Evolutionary conservation across 2,797 vertebrate genomes (phyloP).

Genomic region (Hyperoplus immaculatus): DNA sequence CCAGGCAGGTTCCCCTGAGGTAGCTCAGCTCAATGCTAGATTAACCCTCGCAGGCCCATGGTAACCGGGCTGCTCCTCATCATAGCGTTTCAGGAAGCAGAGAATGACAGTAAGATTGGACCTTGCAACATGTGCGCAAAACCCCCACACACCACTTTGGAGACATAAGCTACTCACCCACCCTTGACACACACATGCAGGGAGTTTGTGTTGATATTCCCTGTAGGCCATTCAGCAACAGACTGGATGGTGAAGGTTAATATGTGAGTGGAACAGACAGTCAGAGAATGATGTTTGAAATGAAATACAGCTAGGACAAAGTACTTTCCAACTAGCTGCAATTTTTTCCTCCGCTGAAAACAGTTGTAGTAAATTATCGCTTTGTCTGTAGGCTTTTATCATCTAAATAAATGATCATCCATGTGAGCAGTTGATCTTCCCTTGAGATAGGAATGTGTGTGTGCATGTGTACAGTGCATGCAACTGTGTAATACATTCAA

Average conservation of each 20-base stretch:
- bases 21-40: constrained; percentile 86
- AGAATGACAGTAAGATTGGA: constrained; percentile 91
- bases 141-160: constrained; percentile 54
- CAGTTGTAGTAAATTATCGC: constrained; percentile 66
- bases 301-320: constrained; percentile 64
- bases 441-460: constrained; percentile 42
- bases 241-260: constrained; percentile 72
- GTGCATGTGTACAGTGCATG: constrained; percentile 13
- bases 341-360: constrained; percentile 60
- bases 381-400: constrained; percentile 71
- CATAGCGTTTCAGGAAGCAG: constrained; percentile 85
- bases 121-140: constrained; percentile 83
- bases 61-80: constrained; percentile 88
- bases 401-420: constrained; percentile 72
- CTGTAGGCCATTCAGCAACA: constrained; percentile 53
- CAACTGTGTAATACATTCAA: constrained; percentile 42
- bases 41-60: constrained; percentile 89
- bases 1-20: constrained; percentile 91
- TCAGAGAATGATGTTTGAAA: constrained; percentile 67
- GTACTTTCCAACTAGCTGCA: constrained; percentile 54
- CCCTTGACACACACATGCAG: constrained; percentile 67
- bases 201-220: constrained; percentile 57
- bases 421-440: constrained; percentile 56
- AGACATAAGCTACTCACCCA: constrained; percentile 65
- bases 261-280: constrained; percentile 55